Conservation (phyloP, 1,140 invertebrate species). For the Aleiodes sp. region DNA sequence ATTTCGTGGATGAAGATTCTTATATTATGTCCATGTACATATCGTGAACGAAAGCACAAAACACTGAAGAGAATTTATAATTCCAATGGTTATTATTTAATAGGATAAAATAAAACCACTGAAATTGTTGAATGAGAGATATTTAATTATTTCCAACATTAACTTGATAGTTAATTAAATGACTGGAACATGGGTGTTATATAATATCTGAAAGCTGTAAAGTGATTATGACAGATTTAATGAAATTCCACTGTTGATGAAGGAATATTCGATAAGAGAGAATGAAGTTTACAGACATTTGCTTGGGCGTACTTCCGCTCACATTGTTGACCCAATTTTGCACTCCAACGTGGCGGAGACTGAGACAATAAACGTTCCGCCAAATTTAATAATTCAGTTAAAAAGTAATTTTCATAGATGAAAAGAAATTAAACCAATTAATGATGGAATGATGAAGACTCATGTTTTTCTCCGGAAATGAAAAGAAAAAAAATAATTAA, state of each 20-base stretch:
- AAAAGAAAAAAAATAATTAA: too few relatives aligned
- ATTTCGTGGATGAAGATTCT: neutral
- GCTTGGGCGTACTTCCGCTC: constrained; percentile 6
- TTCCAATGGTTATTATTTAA: too few relatives aligned
- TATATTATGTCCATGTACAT: constrained; percentile 29
- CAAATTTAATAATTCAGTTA: constrained; percentile 8
- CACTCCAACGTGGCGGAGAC: neutral
- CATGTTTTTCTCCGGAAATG: too few relatives aligned
- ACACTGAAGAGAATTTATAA: too few relatives aligned
- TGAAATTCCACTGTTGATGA: constrained; percentile 29
- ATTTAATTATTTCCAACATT: too few relatives aligned
- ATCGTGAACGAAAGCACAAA: too few relatives aligned
- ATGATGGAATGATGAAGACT: neutral
- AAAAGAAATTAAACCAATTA: constrained; percentile 1
- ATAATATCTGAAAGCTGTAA: constrained; percentile 18
- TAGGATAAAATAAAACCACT: too few relatives aligned
- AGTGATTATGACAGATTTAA: constrained; percentile 30
- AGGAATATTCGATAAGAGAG: constrained; percentile 27
- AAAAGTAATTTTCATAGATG: neutral
- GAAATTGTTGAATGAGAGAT: too few relatives aligned
- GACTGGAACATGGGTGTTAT: neutral
- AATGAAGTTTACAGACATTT: constrained; percentile 1
- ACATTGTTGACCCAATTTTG: constrained; percentile 12
- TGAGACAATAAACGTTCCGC: constrained; percentile 11
- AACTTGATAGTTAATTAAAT: neutral